Base-by-base conservation (phyloP, 2,888 invertebrate genomes). In the Drosophila borborema region DNA sequence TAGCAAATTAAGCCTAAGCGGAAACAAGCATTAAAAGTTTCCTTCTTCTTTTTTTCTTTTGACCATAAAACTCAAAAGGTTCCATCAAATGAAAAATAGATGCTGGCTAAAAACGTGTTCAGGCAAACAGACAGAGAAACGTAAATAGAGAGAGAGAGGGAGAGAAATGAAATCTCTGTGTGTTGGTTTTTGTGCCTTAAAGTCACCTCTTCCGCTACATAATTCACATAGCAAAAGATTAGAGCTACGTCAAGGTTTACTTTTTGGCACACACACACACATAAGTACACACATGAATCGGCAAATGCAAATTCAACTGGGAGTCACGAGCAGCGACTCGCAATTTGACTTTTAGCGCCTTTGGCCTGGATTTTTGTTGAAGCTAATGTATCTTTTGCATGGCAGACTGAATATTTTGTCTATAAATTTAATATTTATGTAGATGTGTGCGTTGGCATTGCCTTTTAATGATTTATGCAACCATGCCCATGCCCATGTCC, bases 121-220 rank as follows among this genome's bases (percentile, higher is more conserved):
- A 59, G 38, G 36, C 53, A 10, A 43, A 41, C 58, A 65, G 12
- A 51, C 53, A 43, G n/a, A 6, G 28, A 28, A 6, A 10, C 8
- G 34, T 10, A 62, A 36, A 64, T 12, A 53, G 20, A 20, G 18
- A 6, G 14, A 36, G 18, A 62, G 16, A 60, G 14, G 5, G 14
- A 64, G 18, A 64, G 28, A 51, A 28, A 82, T 80, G 82, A 84
- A 84, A 82, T 76, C 65, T 38, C 73, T 65, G 71, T 71, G 71
- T 65, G 72, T 70, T 34, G 53, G 36, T 53, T 34, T 69, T 67
- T 72, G 70, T 79, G 84, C 73, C 77, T 76, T 79, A 84, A 82
- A 86, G 82, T 75, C 86, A 66, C 73, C 66, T 73, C 80, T 84
- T 86, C 84, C 86, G 84, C 86, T 72, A 88, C 84, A 86, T 86